A percentile compares a stretch with the other conserved stretches of the same genome.
phyloP scores from a whole-genome alignment of 53 echinoderm and acorn worm species.

The Actinopyga echinites region DNA sequence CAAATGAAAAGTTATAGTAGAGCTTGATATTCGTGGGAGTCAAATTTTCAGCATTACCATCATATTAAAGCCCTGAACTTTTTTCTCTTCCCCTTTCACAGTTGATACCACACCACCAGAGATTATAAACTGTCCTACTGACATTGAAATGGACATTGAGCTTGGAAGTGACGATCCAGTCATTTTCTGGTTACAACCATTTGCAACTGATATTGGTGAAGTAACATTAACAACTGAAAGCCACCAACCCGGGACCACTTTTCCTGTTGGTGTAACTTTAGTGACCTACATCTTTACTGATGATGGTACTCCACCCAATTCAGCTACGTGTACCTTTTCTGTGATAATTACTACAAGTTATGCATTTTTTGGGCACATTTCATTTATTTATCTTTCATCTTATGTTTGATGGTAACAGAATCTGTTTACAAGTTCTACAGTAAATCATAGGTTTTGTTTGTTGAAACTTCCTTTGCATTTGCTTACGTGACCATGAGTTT shows the following conservation, averaged over 20 bases:
- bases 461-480: too few relatives aligned
- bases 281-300: slow-evolving; percentile 19
- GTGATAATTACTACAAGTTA: slow-evolving; percentile 19
- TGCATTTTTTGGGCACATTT: too few relatives aligned
- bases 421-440: too few relatives aligned
- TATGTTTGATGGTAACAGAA: too few relatives aligned
- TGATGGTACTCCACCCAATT: slow-evolving; percentile 18
- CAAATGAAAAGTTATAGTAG: too few relatives aligned
- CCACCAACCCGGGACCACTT: slow-evolving; percentile 1
- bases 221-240: background rate
- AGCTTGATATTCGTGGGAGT: too few relatives aligned
- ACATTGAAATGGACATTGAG: slow-evolving; percentile 4
- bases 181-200: background rate
- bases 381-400: background rate
- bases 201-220: slow-evolving; percentile 24
- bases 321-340: background rate
- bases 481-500: too few relatives aligned
- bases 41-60: too few relatives aligned
- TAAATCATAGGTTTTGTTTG: too few relatives aligned
- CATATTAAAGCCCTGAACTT: too few relatives aligned
- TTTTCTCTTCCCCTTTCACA: background rate
- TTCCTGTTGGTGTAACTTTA: background rate
- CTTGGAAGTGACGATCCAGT: slow-evolving; percentile 12
- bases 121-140: background rate
- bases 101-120: slow-evolving; percentile 34